Base-by-base conservation (phyloP, 2,797 vertebrate species). In the Phoebastria nigripes region DNA sequence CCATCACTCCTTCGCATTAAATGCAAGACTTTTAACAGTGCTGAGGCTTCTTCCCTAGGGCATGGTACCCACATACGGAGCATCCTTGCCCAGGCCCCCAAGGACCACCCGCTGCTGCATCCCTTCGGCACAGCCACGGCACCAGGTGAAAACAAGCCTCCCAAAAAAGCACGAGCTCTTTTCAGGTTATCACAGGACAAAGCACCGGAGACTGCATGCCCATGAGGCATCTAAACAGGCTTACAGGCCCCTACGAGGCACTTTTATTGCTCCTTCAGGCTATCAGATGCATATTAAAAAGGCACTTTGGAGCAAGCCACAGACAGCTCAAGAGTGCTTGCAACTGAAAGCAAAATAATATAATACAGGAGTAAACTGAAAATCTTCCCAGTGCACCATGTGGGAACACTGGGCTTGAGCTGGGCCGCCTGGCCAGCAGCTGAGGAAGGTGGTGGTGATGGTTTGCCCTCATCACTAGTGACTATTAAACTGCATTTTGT, bases 11-110 rank as follows among this genome's bases (percentile, higher is more conserved):
- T 16, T 42, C 2, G 0, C 20, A 69, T 13, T 25, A 44, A 67
- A 51, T 3, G 3, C 10, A 39, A 18, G 37, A n/a, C 18, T 12
- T 20, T 19, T 37, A 52, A 5, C 29, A 19, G 5, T 46, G 15
- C 55, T 1, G 2, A 78, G 54, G 9, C 19, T 8, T 47, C 35
- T 39, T 63, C 61, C 41, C 51, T 42, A 9, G 29, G 7, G n/a
- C 56, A 8, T 0, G 24, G 63, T 7, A 72, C 12, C 49, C n/a
- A 24, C 4, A 2, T 1, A 1, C 0, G 1, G 33, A 70, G 20
- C 72, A 62, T 17, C 62, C 35, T 35, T 9, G 31, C 39, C 47
- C 35, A 33, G 33, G 11, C 4, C 20, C 28, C 15, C 61, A 15
- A 8, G 35, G 47, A 55, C 26, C 28, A 42, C 12, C 18, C 1